Evolutionary conservation across 2,888 invertebrate species (phyloP).

Genomic region (Pherbina coryleti): DNA sequence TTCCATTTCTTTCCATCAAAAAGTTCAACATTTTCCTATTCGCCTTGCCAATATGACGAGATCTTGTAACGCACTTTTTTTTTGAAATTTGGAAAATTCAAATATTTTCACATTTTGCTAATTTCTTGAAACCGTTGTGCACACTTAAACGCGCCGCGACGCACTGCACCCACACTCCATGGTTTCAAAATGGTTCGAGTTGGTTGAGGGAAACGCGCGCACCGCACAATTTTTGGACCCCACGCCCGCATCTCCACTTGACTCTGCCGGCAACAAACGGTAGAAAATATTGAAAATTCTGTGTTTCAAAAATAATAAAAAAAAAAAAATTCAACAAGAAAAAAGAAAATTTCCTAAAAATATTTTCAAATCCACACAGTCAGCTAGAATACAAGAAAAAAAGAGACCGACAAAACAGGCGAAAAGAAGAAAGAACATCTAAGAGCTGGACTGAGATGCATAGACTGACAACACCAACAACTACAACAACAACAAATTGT

Average conservation of each 20-base stretch:
- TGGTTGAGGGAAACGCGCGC: neutral
- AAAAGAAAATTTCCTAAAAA: constrained; percentile 13
- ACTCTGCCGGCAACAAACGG: constrained; percentile 4
- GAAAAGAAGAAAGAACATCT: neutral
- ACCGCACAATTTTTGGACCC: neutral
- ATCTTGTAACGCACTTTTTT: neutral
- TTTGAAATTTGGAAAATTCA: neutral
- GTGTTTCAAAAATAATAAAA: constrained; percentile 11
- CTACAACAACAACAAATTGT: neutral
- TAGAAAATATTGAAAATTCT: constrained; percentile 4
- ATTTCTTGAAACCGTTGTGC: constrained; percentile 44
- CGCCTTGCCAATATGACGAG: neutral
- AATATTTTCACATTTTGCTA: neutral
- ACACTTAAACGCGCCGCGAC: constrained; percentile 64
- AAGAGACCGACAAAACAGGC: neutral
- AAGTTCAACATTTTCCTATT: neutral
- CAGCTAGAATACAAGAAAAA: neutral
- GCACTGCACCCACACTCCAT: constrained; percentile 70
- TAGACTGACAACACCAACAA: constrained; percentile 18
- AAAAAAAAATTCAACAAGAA: neutral
- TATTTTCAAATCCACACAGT: constrained; percentile 4
- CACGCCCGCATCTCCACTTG: neutral
- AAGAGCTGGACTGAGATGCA: neutral
- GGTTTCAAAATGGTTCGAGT: constrained; percentile 53
- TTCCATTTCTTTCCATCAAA: neutral